phyloP scores from a whole-genome alignment of 92 coral and sea anemone species.

The Umimayanthus kanabou region DNA sequence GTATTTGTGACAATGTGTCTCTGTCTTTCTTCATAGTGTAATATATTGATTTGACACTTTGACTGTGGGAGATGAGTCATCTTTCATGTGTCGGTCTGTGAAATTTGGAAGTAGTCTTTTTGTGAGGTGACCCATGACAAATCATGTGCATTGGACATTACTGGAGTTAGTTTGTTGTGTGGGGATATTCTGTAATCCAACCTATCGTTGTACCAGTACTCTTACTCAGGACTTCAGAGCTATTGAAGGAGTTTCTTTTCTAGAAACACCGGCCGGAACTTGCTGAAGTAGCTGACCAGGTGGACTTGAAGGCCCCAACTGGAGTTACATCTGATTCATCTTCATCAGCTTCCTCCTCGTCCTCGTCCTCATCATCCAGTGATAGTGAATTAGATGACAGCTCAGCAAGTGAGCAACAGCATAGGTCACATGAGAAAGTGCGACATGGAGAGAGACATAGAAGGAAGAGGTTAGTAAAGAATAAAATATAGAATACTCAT shows the following conservation, averaged over 20 bases:
- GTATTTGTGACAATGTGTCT: no score
- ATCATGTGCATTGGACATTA: no score
- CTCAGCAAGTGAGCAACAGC: conserved; percentile 21
- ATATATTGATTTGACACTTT: no score
- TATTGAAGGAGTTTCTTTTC: background rate
- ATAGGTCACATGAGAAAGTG: conserved; percentile 7
- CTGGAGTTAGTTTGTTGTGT: no score
- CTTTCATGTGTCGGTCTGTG: no score
- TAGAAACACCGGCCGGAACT: conserved; percentile 97
- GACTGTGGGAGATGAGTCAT: no score
- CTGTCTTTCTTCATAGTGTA: no score
- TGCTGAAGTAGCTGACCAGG: conserved; percentile 76
- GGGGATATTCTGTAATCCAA: no score
- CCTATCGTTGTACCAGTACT: background rate
- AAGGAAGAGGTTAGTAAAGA: conserved; percentile 48
- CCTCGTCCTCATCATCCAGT: conserved; percentile 75
- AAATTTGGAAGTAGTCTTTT: no score
- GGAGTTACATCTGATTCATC: conserved; percentile 96
- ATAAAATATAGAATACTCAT: background rate
- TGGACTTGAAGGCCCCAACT: conserved; percentile 78
- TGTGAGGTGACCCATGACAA: no score
- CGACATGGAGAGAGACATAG: conserved; percentile 61
- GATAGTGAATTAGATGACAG: conserved; percentile 56
- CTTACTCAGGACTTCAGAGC: background rate
- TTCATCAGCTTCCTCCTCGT: conserved; percentile 88